phyloP scores from a whole-genome alignment of 2,888 invertebrate genomes.

The Acrocyrtus sp. region DNA sequence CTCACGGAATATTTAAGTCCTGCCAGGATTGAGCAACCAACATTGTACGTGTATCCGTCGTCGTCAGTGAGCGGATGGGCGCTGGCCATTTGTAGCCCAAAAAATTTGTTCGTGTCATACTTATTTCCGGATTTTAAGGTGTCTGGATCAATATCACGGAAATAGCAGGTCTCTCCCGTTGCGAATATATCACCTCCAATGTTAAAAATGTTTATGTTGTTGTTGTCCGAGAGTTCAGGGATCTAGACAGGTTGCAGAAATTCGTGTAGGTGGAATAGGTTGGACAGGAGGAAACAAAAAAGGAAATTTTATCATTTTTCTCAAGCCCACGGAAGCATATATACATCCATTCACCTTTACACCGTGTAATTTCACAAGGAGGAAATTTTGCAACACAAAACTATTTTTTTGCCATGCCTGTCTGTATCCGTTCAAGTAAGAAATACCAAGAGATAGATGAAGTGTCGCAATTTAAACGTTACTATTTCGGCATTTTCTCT shows the following conservation, averaged over 20 bases:
- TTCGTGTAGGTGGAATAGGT: conserved; percentile 6
- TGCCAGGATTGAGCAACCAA: conserved; percentile 66
- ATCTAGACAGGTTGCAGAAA: conserved; percentile 20
- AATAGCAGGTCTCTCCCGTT: conserved; percentile 67
- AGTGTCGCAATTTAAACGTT: too few species aligned
- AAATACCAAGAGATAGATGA: too few species aligned
- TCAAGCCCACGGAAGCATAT: background rate
- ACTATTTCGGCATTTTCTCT: background rate
- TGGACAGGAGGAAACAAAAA: background rate
- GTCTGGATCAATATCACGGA: conserved; percentile 67
- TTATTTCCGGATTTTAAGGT: conserved; percentile 66
- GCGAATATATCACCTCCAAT: conserved; percentile 68
- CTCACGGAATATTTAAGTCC: conserved; percentile 65
- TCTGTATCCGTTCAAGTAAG: too few species aligned
- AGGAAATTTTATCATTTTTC: background rate
- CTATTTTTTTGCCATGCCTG: too few species aligned
- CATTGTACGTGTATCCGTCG: conserved; percentile 67
- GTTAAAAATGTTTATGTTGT: conserved; percentile 67
- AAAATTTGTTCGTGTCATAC: conserved; percentile 66
- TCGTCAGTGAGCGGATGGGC: conserved; percentile 67
- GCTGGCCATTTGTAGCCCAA: conserved; percentile 67
- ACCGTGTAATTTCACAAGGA: too few species aligned
- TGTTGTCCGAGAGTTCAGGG: conserved; percentile 68
- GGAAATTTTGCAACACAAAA: background rate
- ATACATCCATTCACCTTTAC: background rate